Evolutionary conservation across 2,113 vertebrate genomes (phyloP), one percentile per base, ranked within the genome.

Genomic region (Acrocephalus kingi): DNA sequence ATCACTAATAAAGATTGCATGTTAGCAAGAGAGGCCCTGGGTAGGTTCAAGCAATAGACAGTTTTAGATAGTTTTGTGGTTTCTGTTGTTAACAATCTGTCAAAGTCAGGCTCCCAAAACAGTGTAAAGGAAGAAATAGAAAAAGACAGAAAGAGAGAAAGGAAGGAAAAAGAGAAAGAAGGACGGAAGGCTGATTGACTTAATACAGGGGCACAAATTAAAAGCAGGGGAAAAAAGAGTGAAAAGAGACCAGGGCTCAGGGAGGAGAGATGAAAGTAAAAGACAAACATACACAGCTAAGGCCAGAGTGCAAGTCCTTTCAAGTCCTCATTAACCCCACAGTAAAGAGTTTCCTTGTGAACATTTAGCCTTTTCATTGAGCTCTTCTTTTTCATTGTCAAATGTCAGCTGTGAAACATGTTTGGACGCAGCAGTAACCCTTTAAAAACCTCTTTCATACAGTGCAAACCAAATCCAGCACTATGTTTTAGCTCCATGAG

Each of bases 251-350:
- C 41, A 74, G 92, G 84, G 82, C 77, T 96, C 82, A 91, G 76
- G 84, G 89, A 95, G 55, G 41, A 94, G 86, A 96, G 93, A 97
- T 97, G 96, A 97, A 97, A 97, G 96, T 96, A 87, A 93, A 88
- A 97, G 94, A 96, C 92, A 97, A 97, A 97, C 96, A 96, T 96
- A 96, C 96, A 97, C 87, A 88, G 95, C 92, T 96, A 96, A 97
- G 96, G 96, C 95, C 97, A 97, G 94, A 97, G 96, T 95, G 95
- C 95, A 97, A 96, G 94, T 93, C 96, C 96, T 97, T 97, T 97
- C 92, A 95, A 97, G 96, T 96, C 96, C 94, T 95, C 91, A 95
- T 97, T 96, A 97, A 96, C 87, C 95, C 88, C 94, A 62, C 68
- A 92, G 93, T 86, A 94, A 95, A 95, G 87, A 83, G 75, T 81